phyloP scores from a whole-genome alignment of 2,113 vertebrate species.

The Rhynchomys soricoides region DNA sequence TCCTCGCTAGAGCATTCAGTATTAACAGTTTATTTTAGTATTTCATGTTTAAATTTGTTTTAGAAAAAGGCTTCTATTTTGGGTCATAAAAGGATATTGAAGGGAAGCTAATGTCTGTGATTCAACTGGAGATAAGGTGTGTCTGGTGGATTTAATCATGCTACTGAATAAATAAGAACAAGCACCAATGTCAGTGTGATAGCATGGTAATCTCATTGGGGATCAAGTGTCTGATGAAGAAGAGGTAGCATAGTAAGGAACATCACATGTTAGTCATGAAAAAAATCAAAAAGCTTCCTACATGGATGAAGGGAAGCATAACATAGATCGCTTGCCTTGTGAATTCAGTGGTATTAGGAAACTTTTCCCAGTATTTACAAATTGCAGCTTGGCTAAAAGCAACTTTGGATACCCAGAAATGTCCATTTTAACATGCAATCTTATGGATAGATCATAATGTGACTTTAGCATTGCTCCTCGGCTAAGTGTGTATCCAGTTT shows the following conservation, averaged over 20 bases:
- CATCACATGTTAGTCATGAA: neutral
- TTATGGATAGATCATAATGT: neutral
- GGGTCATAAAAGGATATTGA: constrained; percentile 7
- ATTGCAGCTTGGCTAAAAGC: neutral
- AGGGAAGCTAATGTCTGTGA: constrained; percentile 5
- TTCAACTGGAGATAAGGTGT: constrained; percentile 35
- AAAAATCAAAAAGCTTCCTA: neutral
- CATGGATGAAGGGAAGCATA: neutral
- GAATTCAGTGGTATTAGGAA: neutral
- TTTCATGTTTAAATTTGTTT: constrained; percentile 48
- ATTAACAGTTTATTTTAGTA: constrained; percentile 32
- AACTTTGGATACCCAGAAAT: neutral
- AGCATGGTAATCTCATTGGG: neutral
- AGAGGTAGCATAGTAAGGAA: neutral
- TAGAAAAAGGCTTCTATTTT: constrained; percentile 43
- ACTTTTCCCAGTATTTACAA: constrained; percentile 8
- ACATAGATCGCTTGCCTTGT: constrained; percentile 14
- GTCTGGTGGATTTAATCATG: constrained; percentile 20
- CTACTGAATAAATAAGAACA: constrained; percentile 21
- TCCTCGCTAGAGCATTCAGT: neutral
- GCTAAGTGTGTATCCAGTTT: neutral
- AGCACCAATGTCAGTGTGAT: neutral
- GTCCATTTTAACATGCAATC: neutral
- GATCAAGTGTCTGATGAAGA: neutral
- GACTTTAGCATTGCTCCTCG: neutral